Conservation (phyloP, 2,113 vertebrate species). For the Tricholaema leucomelas region DNA sequence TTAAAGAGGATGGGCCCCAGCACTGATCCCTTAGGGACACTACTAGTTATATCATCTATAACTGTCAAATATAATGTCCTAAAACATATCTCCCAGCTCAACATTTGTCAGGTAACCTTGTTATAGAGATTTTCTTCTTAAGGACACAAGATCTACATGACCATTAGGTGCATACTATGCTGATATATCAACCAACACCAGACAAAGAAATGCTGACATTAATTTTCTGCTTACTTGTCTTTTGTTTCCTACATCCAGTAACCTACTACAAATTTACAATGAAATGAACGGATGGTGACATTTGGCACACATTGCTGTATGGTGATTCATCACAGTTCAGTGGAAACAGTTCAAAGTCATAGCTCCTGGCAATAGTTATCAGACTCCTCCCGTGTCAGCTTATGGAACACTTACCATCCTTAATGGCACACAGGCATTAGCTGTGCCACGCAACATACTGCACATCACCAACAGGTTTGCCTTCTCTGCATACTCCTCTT, state of each 20-base stretch:
- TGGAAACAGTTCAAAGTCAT: rapidly evolving
- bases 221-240: not conserved
- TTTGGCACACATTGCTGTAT: not conserved
- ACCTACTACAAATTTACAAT: not conserved
- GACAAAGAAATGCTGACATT: not conserved
- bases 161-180: not conserved
- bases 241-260: not conserved
- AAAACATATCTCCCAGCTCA: not conserved
- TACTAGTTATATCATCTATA: no score
- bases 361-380: not conserved
- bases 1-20: no score
- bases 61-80: not conserved
- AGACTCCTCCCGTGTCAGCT: not conserved
- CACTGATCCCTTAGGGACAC: no score
- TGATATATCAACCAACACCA: not conserved
- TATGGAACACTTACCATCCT: not conserved
- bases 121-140: not conserved
- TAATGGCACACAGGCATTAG: not conserved
- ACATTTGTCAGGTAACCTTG: not conserved
- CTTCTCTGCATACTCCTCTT: not conserved
- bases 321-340: not conserved
- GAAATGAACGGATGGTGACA: not conserved
- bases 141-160: not conserved
- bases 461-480: not conserved
- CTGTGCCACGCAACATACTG: not conserved